phyloP scores from a whole-genome alignment of 2,797 vertebrate genomes.

The Echiichthys vipera region DNA sequence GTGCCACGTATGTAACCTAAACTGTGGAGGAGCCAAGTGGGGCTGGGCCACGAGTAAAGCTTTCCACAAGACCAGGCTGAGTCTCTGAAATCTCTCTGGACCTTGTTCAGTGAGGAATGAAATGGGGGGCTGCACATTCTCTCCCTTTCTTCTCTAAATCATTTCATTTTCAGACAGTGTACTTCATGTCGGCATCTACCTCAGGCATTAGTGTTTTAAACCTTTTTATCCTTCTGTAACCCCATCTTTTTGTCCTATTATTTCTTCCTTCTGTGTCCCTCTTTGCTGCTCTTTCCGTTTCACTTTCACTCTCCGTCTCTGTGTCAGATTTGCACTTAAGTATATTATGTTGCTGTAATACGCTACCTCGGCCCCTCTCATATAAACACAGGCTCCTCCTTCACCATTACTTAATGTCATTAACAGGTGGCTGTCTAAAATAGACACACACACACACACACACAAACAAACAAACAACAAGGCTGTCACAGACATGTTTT shows the following conservation, averaged over 20 bases:
- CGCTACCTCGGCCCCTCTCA: slow-evolving; percentile 41
- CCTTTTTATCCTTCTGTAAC: not conserved
- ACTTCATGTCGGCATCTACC: slow-evolving; percentile 1
- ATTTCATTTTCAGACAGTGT: not conserved
- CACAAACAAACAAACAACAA: slow-evolving; percentile 25
- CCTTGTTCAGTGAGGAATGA: slow-evolving; percentile 40
- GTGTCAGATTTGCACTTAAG: slow-evolving; percentile 42
- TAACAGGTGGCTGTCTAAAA: slow-evolving; percentile 89
- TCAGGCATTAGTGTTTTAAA: not conserved
- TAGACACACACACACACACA: slow-evolving; percentile 69
- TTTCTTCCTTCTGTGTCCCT: not conserved
- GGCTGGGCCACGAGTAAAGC: slow-evolving; percentile 48
- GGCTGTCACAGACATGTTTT: slow-evolving; percentile 63
- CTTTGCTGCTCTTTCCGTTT: slow-evolving; percentile 5
- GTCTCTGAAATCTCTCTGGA: slow-evolving; percentile 40
- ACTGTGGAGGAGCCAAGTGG: slow-evolving; percentile 58
- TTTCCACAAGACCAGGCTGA: slow-evolving; percentile 55
- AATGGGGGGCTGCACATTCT: slow-evolving; percentile 20
- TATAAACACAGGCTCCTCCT: slow-evolving; percentile 75
- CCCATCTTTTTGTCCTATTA: not conserved
- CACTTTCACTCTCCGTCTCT: slow-evolving; percentile 21
- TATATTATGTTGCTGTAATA: slow-evolving; percentile 64
- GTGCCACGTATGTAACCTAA: slow-evolving; percentile 75
- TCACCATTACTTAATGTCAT: slow-evolving; percentile 82
- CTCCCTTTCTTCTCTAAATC: slow-evolving; percentile 28